These are phyloP conservation scores for Liodrosophila aerea DNA, from an alignment of 2,888 invertebrate genomes.

Conservation along the genomic window DNA sequence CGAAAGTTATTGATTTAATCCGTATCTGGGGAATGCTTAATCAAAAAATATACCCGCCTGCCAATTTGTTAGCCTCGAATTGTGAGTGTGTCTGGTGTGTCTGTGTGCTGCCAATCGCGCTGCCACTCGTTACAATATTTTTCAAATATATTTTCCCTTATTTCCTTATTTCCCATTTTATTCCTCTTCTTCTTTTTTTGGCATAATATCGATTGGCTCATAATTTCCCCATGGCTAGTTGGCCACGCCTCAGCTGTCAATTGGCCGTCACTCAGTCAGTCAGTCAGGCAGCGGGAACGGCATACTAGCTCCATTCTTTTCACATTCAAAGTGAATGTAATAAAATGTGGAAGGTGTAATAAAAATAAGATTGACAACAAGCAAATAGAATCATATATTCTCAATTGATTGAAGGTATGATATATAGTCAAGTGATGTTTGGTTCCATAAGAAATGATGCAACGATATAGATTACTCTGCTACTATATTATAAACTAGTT, in stretches of 20 bases:
- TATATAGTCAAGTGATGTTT: too few species aligned
- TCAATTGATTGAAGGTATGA: too few species aligned
- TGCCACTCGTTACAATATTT: constrained; percentile 33
- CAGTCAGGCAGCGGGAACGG: constrained; percentile 7
- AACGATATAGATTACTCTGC: too few species aligned
- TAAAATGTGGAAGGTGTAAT: too few species aligned
- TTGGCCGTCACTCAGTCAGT: constrained; percentile 30
- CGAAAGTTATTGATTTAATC: constrained; percentile 74
- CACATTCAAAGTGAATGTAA: too few species aligned
- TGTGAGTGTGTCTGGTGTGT: constrained; percentile 25
- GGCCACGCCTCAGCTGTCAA: constrained; percentile 35
- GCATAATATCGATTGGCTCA: constrained; percentile 47
- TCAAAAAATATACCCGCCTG: constrained; percentile 62
- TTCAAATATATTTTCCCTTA: constrained; percentile 35
- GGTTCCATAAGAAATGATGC: too few species aligned
- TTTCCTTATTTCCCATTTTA: background rate
- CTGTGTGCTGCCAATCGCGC: constrained; percentile 2
- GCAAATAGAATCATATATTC: background rate
- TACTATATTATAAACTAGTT: too few species aligned
- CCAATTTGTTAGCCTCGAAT: constrained; percentile 56
- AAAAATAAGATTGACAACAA: background rate
- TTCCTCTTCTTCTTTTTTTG: constrained; percentile 2
- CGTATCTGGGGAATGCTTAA: constrained; percentile 75
- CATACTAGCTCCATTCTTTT: background rate
- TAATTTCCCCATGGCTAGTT: constrained; percentile 51